phyloP scores from a whole-genome alignment of 1,140 invertebrate genomes.

The Battus philenor region DNA sequence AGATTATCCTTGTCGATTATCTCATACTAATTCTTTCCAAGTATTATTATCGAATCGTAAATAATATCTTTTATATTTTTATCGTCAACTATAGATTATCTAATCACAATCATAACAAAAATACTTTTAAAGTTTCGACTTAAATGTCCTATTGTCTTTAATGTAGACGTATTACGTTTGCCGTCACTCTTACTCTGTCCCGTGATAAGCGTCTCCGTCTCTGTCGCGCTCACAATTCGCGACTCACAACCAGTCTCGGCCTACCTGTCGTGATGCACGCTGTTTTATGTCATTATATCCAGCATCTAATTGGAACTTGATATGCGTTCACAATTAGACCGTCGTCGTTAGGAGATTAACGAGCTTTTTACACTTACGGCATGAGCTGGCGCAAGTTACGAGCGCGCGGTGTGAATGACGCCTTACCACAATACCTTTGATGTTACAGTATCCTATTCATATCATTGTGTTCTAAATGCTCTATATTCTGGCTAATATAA shows the following conservation, averaged over 20 bases:
- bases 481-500: too few relatives aligned
- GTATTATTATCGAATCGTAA: background rate
- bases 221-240: constrained; percentile 16
- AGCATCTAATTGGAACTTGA: constrained; percentile 66
- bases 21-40: background rate
- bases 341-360: constrained; percentile 54
- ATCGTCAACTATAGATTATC: too few relatives aligned
- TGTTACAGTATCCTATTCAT: too few relatives aligned
- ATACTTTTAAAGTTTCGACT: background rate
- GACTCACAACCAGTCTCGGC: constrained; percentile 27
- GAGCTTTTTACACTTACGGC: constrained; percentile 51
- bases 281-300: constrained; percentile 56
- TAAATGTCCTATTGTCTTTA: constrained; percentile 8
- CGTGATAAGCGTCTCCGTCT: background rate
- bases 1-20: constrained; percentile 8
- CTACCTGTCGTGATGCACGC: constrained; percentile 29
- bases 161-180: background rate
- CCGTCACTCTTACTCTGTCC: background rate
- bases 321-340: constrained; percentile 63
- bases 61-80: background rate
- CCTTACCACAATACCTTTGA: too few relatives aligned
- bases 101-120: constrained; percentile 7
- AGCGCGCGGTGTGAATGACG: constrained; percentile 1
- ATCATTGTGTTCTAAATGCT: too few relatives aligned
- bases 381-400: constrained; percentile 15